Evolutionary conservation across 1,140 invertebrate genomes (phyloP).

Genomic region (Drosophila burlai): DNA sequence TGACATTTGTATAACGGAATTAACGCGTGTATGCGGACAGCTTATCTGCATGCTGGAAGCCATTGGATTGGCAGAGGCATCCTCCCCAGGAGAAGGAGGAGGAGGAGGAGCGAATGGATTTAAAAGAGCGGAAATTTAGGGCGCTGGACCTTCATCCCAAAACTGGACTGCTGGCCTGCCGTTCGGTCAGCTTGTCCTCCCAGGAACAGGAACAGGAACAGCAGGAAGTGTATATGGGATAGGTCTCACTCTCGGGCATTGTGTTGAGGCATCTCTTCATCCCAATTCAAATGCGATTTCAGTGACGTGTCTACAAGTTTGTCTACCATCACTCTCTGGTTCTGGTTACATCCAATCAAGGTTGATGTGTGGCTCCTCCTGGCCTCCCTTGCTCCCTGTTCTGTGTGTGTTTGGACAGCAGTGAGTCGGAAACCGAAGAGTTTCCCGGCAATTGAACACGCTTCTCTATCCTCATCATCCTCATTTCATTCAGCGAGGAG

Average conservation of each 20-base stretch:
- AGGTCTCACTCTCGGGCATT: conserved; percentile 6
- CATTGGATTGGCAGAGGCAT: conserved; percentile 15
- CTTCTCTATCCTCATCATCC: conserved; percentile 37
- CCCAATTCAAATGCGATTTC: conserved; percentile 27
- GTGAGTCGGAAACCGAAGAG: conserved; percentile 60
- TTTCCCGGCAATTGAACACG: conserved; percentile 70
- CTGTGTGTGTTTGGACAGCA: conserved; percentile 55
- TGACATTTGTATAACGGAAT: conserved; percentile 62
- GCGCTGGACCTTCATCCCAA: conserved; percentile 29
- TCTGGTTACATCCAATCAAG: conserved; percentile 49
- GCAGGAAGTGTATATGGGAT: conserved; percentile 33
- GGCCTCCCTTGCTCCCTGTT: neutral
- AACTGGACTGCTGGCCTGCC: neutral
- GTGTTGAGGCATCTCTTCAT: conserved; percentile 14
- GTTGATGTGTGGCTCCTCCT: conserved; percentile 38
- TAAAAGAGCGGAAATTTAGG: conserved; percentile 55
- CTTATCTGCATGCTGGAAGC: conserved; percentile 34
- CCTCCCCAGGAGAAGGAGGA: neutral
- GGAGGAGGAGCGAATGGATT: conserved; percentile 13
- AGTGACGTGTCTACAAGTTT: conserved; percentile 22
- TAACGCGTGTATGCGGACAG: conserved; percentile 32
- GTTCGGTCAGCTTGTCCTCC: neutral
- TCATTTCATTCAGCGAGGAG: neutral
- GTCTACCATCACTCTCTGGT: conserved; percentile 43
- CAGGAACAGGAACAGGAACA: conserved; percentile 40